Base-by-base conservation (phyloP, 2,888 invertebrate species). In the Tetanocera ferruginea region DNA sequence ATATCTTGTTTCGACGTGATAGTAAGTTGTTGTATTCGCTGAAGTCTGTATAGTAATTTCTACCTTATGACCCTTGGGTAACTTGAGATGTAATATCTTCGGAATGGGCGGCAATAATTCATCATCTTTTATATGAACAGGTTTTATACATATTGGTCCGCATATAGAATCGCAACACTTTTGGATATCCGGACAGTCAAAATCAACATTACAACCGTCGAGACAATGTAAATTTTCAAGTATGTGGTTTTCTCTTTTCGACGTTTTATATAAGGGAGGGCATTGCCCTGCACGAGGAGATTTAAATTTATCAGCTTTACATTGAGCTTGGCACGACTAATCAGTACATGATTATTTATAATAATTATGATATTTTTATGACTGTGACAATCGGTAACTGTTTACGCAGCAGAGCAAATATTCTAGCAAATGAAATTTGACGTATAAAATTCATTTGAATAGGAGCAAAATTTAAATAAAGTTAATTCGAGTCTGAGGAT, bases 101-200 rank as follows among this genome's bases (percentile, higher is more conserved):
- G 94, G 94, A 84, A 93, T 90, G 5, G 92, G 92, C 72, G 94
- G 94, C 73, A 94, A 88, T 82, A 92, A 93, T 91, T 85, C 80
- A 85, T 89, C 86, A 76, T 88, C 85, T 9, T 85, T 82, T 51
- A 87, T 80, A 77, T 93, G 93, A 6, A 91, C 84, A 0, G 95
- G 93, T 43, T 92, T 91, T 85, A 93, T 93, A 86, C 95, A 95
- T 28, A 93, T 92, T 25, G 93, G 91, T 0, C 95, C 94, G 83
- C 95, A 95, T 31, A 91, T 92, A 52, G 90, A 91, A 34, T 89
- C 89, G 84, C 95, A 95, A 87, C 95, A 95, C 81, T 94, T 92
- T 78, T 93, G 91, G 1, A 92, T 91, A 80, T 93, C 94, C 11
- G 93, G 92, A 86, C 95, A 95, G 83, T 94, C 93, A 0, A 92